phyloP scores from a whole-genome alignment of 2,113 vertebrate genomes.

The Chionodraco myersi region DNA sequence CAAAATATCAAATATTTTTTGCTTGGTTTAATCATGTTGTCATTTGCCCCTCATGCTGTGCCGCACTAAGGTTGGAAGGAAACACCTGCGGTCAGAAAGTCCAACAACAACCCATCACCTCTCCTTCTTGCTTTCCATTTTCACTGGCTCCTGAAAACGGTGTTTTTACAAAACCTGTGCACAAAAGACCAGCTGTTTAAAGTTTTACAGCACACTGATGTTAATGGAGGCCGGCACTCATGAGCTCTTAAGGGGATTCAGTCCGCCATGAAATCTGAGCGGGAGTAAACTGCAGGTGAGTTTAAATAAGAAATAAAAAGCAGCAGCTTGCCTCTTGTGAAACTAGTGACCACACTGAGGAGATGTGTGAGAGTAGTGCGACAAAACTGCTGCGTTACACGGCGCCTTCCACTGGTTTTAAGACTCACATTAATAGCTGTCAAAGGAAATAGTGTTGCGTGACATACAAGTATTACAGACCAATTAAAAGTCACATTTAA shows the following conservation, averaged over 20 bases:
- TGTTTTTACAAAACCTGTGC: slow-evolving; percentile 24
- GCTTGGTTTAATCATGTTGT: slow-evolving; percentile 13
- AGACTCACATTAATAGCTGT: slow-evolving; percentile 60
- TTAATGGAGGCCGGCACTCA: slow-evolving; percentile 48
- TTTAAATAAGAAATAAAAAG: background rate
- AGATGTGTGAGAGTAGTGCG: slow-evolving; percentile 48
- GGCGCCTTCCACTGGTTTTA: slow-evolving; percentile 37
- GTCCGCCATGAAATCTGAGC: slow-evolving; percentile 25
- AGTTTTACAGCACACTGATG: slow-evolving; percentile 59
- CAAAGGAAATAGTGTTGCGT: slow-evolving; percentile 63
- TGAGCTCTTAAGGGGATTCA: slow-evolving; percentile 62
- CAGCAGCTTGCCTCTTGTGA: slow-evolving; percentile 28
- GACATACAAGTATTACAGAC: slow-evolving; percentile 76
- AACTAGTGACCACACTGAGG: slow-evolving; percentile 47
- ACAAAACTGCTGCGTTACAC: slow-evolving; percentile 49
- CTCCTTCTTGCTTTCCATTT: slow-evolving; percentile 37
- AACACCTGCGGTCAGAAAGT: slow-evolving; percentile 56
- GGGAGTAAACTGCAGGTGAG: slow-evolving; percentile 28
- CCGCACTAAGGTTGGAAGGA: slow-evolving; percentile 27
- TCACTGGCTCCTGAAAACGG: slow-evolving; percentile 31
- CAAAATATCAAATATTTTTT: slow-evolving; percentile 6
- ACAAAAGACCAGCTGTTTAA: slow-evolving; percentile 23
- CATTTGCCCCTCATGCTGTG: slow-evolving; percentile 8
- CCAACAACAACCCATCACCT: slow-evolving; percentile 8
- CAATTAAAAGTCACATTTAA: slow-evolving; percentile 78